A percentile compares a stretch with the other conserved stretches of the same genome.
These are phyloP conservation scores for Dryobota labecula DNA, from an alignment of 2,888 invertebrate species.

Conservation along the genomic window DNA sequence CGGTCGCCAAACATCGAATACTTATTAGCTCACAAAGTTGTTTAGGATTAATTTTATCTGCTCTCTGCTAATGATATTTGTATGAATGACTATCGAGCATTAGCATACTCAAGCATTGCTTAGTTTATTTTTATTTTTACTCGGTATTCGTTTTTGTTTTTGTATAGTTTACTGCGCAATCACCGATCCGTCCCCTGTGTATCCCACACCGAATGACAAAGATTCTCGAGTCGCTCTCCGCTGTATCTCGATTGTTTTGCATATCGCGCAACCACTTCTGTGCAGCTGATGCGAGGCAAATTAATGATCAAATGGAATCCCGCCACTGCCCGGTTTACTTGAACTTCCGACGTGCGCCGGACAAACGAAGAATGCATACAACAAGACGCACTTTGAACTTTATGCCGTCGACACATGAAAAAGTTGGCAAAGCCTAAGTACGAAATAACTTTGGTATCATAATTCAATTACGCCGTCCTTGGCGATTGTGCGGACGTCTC, in stretches of 20 bases:
- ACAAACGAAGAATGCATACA: constrained; percentile 66
- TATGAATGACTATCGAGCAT: constrained; percentile 38
- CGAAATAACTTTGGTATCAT: constrained; percentile 80
- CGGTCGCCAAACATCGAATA: constrained; percentile 56
- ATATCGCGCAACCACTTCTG: constrained; percentile 83
- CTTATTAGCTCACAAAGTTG: constrained; percentile 40
- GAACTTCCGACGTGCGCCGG: constrained; percentile 75
- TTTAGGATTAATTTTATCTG: constrained; percentile 53
- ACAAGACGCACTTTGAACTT: constrained; percentile 73
- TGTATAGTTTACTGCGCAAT: constrained; percentile 50
- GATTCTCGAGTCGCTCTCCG: constrained; percentile 73
- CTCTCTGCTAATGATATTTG: constrained; percentile 49
- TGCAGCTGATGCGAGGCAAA: constrained; percentile 82
- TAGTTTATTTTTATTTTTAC: constrained; percentile 21
- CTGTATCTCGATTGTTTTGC: constrained; percentile 88
- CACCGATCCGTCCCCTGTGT: constrained; percentile 61
- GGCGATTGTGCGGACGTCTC: constrained; percentile 78
- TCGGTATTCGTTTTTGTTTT: constrained; percentile 43
- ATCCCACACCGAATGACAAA: constrained; percentile 66
- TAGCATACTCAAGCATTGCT: constrained; percentile 39
- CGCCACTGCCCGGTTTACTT: constrained; percentile 75
- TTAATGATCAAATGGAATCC: constrained; percentile 87
- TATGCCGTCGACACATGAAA: constrained; percentile 70
- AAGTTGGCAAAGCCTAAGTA: constrained; percentile 71
- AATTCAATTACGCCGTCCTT: constrained; percentile 87